phyloP scores from a whole-genome alignment of 2,797 vertebrate species.

The Australoheros facetus region DNA sequence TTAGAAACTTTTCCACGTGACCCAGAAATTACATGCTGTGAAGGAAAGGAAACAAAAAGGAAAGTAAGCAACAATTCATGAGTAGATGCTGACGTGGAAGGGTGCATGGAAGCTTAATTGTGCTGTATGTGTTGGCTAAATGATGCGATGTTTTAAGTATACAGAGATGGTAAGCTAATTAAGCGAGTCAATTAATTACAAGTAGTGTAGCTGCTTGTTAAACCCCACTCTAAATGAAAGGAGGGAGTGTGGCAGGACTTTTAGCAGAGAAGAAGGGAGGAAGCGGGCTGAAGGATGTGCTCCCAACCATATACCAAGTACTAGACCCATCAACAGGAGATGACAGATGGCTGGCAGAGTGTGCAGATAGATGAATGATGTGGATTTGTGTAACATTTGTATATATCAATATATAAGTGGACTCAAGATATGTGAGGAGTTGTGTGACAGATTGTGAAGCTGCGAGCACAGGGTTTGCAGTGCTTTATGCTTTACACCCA shows the following conservation, averaged over 20 bases:
- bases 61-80: neutral
- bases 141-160: conserved; percentile 54
- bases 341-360: conserved; percentile 20
- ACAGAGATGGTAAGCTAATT: conserved; percentile 66
- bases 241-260: neutral
- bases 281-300: conserved; percentile 11
- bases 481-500: neutral
- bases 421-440: neutral
- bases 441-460: conserved; percentile 5
- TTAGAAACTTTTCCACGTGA: conserved; percentile 19
- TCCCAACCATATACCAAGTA: neutral
- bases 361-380: conserved; percentile 8
- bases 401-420: neutral
- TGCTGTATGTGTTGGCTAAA: conserved; percentile 32
- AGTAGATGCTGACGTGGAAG: neutral
- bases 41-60: conserved; percentile 13
- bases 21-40: conserved; percentile 1
- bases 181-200: conserved; percentile 62
- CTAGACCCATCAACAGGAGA: conserved; percentile 11
- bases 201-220: conserved; percentile 52
- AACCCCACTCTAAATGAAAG: conserved; percentile 38
- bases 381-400: conserved; percentile 22
- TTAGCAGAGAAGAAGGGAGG: neutral
- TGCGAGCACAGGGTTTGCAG: neutral
- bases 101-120: conserved; percentile 11